Conservation (phyloP, 2,797 vertebrate genomes). For the Gymnoscopelus braueri region DNA sequence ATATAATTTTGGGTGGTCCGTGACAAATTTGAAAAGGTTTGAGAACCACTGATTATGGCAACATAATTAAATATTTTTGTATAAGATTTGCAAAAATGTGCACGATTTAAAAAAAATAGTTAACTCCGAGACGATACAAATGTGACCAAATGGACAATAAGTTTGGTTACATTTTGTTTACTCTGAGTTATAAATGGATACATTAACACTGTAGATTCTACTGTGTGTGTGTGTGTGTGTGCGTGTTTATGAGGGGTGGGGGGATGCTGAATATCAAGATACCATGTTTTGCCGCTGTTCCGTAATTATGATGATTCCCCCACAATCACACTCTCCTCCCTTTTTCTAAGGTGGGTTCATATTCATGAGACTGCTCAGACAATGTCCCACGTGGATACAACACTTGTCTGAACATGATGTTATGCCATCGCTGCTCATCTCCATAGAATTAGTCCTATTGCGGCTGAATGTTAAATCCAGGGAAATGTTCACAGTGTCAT, state of each 20-base stretch:
- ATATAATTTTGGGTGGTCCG: too few species aligned
- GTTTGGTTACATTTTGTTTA: too few species aligned
- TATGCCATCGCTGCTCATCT: constrained; percentile 36
- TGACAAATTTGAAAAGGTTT: too few species aligned
- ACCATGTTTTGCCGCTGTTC: constrained; percentile 41
- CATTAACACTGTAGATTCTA: too few species aligned
- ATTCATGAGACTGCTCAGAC: constrained; percentile 54
- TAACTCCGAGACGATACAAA: too few species aligned
- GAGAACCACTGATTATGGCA: too few species aligned
- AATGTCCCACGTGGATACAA: constrained; percentile 34
- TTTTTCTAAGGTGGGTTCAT: constrained; percentile 56
- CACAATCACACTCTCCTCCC: constrained; percentile 27
- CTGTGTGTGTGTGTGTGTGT: too few species aligned
- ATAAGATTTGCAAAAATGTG: too few species aligned
- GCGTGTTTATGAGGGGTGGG: neutral
- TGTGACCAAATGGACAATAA: too few species aligned
- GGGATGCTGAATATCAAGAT: constrained; percentile 48
- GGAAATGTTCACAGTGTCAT: constrained; percentile 55
- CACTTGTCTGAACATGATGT: constrained; percentile 37
- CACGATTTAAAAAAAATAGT: too few species aligned
- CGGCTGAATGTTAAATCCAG: constrained; percentile 58
- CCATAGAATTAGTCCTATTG: constrained; percentile 59
- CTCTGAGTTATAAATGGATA: too few species aligned
- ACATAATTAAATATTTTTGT: too few species aligned
- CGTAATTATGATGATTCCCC: constrained; percentile 55